Percentiles rank a stretch among this genome's conserved stretches.
phyloP scores from a whole-genome alignment of 2,888 invertebrate genomes.

The Monopis laevigella region DNA sequence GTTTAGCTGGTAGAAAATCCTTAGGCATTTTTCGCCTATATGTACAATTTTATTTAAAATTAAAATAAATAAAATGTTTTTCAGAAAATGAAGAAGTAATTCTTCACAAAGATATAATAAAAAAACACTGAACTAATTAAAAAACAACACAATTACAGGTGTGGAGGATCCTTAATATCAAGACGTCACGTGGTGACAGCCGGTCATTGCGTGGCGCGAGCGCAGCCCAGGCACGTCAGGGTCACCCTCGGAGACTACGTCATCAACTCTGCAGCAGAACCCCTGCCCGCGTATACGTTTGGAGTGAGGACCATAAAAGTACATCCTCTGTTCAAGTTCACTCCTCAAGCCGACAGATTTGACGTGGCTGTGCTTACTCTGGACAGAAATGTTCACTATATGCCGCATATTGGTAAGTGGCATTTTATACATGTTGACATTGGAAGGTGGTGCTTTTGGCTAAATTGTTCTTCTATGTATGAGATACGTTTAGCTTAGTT shows the following conservation, averaged over 20 bases:
- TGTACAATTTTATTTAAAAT: no score
- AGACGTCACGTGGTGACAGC: conserved; percentile 93
- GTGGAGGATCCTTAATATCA: conserved; percentile 91
- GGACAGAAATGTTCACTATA: conserved; percentile 88
- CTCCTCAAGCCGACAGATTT: conserved; percentile 90
- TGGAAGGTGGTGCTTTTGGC: neutral
- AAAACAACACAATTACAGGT: no score
- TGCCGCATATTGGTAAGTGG: conserved; percentile 80
- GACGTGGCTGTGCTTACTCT: conserved; percentile 90
- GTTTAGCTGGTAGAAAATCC: no score
- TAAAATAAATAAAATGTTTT: no score
- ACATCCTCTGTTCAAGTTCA: conserved; percentile 86
- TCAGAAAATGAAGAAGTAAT: no score
- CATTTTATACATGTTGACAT: neutral
- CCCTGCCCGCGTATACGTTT: conserved; percentile 90
- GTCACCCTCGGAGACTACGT: conserved; percentile 94
- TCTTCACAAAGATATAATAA: neutral
- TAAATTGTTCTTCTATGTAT: no score
- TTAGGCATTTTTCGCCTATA: no score
- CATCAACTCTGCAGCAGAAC: conserved; percentile 92
- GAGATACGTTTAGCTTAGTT: no score
- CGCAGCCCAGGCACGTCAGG: conserved; percentile 89
- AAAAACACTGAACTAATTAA: neutral
- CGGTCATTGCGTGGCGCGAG: conserved; percentile 93
- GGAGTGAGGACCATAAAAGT: conserved; percentile 86